Evolutionary conservation across 2,797 vertebrate genomes (phyloP), one percentile per base, ranked within the genome.

Genomic region (Eulemur albifrons): DNA sequence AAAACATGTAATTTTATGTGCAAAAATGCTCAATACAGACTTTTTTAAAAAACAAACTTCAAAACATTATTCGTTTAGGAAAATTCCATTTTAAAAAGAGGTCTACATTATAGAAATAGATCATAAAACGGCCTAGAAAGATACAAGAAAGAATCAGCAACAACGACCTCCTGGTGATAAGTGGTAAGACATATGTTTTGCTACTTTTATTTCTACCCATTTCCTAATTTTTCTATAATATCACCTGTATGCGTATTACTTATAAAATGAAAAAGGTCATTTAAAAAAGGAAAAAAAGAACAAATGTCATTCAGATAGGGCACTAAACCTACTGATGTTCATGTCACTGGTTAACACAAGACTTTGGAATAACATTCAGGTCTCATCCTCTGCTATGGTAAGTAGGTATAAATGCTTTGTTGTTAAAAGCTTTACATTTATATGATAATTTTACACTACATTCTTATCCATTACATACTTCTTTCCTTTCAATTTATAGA

Each of bases 111-210:
- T 5, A 76, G 57, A 7, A 7, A 72, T 0, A 17, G 65, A 30
- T 23, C 17, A 57, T 7, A 3, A 65, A 38, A 50, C 25, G 17
- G 27, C 50, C 27, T 61, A 48, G 67, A 93, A 93, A 54, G 38
- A 38, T 0, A 7, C 11, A 10, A 32, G 6, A 17, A 54, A 52
- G 38, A 57, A 38, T 14, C 0, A 10, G 23, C 50, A 14, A 13
- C 4, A 21, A 9, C 2, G 30, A 7, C 0, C 2, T 61, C 73
- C 5, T 17, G 43, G 9, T 15, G 5, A 25, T 3, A 18, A 9
- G 25, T 8, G 30, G 3, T 1, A 30, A 0, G 15, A 52, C 17
- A 9, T 40, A 20, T 38, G 40, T 48, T 76, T 35, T n/a, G 52
- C n/a, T 93, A 7, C 67, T 52, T 63, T 30, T 8, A 15, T 15